Evolutionary conservation across 2,888 invertebrate genomes (phyloP), one percentile per base, ranked within the genome.

Genomic region (Koerneria pararmatus): DNA sequence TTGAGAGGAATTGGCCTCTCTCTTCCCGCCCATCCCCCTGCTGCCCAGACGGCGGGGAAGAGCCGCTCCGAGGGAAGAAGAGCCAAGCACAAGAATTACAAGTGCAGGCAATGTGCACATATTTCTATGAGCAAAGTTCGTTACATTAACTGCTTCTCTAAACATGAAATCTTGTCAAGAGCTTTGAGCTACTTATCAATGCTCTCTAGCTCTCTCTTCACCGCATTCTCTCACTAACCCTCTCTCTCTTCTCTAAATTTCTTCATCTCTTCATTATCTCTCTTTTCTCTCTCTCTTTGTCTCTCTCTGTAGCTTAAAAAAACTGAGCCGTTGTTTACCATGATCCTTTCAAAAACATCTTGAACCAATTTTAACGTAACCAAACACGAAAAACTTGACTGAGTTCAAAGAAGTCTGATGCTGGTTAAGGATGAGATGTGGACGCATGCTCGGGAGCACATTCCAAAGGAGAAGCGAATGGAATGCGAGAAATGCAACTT

Each of bases 401-500:
- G n/a, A 54, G 19, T 54, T 6, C 19, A 54, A 53, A 53, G 3
- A 5, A 5, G 19, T 11, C 24, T 24, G 24, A n/a, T 3, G 3
- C 31, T 0, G 15, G 6, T 34, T 4, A 1, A 77, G 65, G 86
- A 90, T 24, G 92, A 91, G 66, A 94, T 91, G 83, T 99, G 97
- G 95, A 89, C 90, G 49, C 98, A 99, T 84, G 89, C 89, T 31
- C 89, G 90, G 65, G 83, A 83, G 11, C 98, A 99, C 86, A 95
- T 98, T 80, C 93, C 92, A 79, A 89, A 89, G 0, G 95, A 97
- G 77, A 95, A 95, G 83, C 88, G 92, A 77, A 86, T 98, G 34
- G 89, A 89, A 69, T 98, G 98, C 82, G 90, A 91, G 3, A 89
- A 91, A 80, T 98, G 98, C 83, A 91, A 92, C 0, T 99, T 99